Conservation (phyloP, 2,113 vertebrate genomes). For the Myxocyprinus asiaticus region DNA sequence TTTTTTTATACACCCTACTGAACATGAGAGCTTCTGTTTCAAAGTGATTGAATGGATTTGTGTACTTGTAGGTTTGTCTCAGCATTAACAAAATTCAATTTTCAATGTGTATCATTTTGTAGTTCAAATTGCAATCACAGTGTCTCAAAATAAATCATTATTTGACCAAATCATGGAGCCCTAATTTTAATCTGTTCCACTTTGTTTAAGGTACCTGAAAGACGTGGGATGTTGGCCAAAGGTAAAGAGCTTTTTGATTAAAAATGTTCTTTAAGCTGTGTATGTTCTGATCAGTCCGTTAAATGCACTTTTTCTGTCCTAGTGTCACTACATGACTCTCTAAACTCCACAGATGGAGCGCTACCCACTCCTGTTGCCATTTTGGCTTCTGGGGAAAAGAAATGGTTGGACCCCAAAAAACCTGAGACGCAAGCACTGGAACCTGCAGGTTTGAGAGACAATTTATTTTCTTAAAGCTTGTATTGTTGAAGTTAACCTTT, state of each 20-base stretch:
- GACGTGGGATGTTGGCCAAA: conserved; percentile 79
- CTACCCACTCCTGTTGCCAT: conserved; percentile 44
- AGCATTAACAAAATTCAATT: no score
- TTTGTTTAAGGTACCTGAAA: conserved; percentile 73
- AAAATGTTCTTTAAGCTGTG: no score
- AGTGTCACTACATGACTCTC: conserved; percentile 85
- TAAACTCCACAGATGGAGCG: conserved; percentile 78
- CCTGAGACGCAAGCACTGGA: conserved; percentile 67
- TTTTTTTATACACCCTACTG: no score
- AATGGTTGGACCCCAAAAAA: conserved; percentile 52
- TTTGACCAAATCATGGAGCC: no score
- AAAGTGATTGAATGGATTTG: no score
- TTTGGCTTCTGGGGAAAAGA: conserved; percentile 40
- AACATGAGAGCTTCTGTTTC: no score
- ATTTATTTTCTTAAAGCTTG: not conserved
- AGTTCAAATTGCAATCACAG: no score
- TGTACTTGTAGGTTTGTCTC: no score
- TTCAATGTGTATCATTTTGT: no score
- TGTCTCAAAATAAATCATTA: no score
- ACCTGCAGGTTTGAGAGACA: conserved; percentile 53
- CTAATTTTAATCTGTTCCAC: no score
- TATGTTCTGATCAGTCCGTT: no score
- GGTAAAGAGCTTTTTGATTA: conserved; percentile 71
- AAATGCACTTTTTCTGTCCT: not conserved
- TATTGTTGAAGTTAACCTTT: not conserved